Conservation (phyloP, 1,140 invertebrate genomes). For the Cephus cinctus region DNA sequence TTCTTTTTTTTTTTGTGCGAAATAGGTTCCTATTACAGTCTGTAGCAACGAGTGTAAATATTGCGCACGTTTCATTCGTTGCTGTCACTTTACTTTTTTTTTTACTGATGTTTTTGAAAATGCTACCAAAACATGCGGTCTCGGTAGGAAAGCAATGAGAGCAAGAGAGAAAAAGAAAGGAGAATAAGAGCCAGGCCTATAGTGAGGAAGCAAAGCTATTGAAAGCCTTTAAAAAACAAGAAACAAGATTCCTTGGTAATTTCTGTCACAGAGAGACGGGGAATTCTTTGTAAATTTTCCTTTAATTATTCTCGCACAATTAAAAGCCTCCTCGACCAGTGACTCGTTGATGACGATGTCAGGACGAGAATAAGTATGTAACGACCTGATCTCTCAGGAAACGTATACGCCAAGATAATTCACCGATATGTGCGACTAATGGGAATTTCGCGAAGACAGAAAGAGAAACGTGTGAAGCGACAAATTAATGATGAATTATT, state of each 20-base stretch:
- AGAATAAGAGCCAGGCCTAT: constrained; percentile 42
- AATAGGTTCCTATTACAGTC: constrained; percentile 39
- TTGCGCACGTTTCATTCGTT: constrained; percentile 19
- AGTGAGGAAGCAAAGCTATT: constrained; percentile 25
- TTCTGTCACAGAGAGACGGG: too few relatives aligned
- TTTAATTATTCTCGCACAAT: too few relatives aligned
- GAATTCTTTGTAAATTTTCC: too few relatives aligned
- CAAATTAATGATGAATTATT: constrained; percentile 43
- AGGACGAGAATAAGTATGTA: constrained; percentile 20
- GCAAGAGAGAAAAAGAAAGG: too few relatives aligned
- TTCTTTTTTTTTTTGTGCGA: constrained; percentile 29
- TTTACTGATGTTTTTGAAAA: constrained; percentile 47
- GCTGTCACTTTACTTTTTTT: constrained; percentile 16
- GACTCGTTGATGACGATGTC: too few relatives aligned
- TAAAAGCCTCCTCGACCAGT: too few relatives aligned
- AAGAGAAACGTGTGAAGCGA: constrained; percentile 24
- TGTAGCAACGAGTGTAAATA: constrained; percentile 29
- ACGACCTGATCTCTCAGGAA: constrained; percentile 35
- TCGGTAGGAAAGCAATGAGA: too few relatives aligned
- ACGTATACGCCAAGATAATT: constrained; percentile 34
- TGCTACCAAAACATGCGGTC: constrained; percentile 49
- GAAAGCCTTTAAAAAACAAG: too few relatives aligned
- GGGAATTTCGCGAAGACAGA: constrained; percentile 26
- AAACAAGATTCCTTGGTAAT: too few relatives aligned
- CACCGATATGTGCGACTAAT: constrained; percentile 25